Evolutionary conservation across 2,797 vertebrate genomes (phyloP).

Genomic region (Pantherophis alleghaniensis): DNA sequence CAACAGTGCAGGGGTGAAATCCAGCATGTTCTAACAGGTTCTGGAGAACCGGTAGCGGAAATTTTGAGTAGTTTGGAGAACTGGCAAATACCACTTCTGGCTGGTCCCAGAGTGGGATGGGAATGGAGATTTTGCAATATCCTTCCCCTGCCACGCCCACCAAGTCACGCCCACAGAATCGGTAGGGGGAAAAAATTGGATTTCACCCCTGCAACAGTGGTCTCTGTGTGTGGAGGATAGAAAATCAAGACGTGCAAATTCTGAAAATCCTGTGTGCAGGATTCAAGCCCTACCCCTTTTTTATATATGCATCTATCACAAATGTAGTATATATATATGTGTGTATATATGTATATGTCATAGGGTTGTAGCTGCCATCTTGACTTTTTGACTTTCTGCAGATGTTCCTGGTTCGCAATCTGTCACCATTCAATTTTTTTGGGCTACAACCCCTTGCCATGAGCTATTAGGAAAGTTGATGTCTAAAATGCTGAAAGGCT

Average conservation of each 20-base stretch:
- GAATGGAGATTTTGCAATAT: too few relatives aligned
- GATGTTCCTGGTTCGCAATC: not conserved
- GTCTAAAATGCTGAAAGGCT: not conserved
- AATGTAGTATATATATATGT: too few relatives aligned
- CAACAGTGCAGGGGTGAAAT: too few relatives aligned
- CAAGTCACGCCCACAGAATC: too few relatives aligned
- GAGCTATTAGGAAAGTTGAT: not conserved
- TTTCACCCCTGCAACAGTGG: conserved; percentile 7
- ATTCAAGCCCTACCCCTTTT: not conserved
- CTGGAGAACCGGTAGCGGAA: too few relatives aligned
- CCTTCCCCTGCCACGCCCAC: too few relatives aligned
- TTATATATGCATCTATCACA: not conserved
- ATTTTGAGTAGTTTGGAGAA: too few relatives aligned
- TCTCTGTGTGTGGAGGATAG: not conserved
- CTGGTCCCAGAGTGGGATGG: too few relatives aligned
- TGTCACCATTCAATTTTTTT: not conserved
- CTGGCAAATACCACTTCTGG: too few relatives aligned
- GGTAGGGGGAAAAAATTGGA: too few relatives aligned
- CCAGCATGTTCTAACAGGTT: too few relatives aligned
- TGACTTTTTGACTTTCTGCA: not conserved
- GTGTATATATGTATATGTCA: not conserved
- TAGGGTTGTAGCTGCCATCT: not conserved
- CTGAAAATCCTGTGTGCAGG: not conserved
- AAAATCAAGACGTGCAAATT: not conserved
- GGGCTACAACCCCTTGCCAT: not conserved